Evolutionary conservation across 1,140 invertebrate genomes (phyloP), one percentile per base, ranked within the genome.

Genomic region (Galleria mellonella): DNA sequence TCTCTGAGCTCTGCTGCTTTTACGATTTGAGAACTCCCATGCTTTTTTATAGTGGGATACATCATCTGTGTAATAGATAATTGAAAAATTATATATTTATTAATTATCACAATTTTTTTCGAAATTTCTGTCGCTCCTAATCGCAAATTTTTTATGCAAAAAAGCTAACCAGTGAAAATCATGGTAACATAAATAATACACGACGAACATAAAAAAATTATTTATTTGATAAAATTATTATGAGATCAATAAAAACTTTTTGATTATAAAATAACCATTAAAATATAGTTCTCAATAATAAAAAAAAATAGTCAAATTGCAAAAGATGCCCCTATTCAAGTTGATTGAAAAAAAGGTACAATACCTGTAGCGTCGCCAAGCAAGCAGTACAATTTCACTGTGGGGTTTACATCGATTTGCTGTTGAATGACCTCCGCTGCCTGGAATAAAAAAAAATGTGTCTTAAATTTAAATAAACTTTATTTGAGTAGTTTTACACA

Each of bases 361-460:
- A 35, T 65, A 86, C 86, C 86, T 50, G 88, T 89, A 0, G 90
- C 89, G 70, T 92, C 90, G 10, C 91, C 91, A 5, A 99, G 88
- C 17, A 96, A 89, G 87, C 97, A 98, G 86, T 93, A 95, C 2
- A 99, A 79, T 71, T 94, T 92, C 0, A 96, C 92, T 0, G 94
- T 96, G 43, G 95, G 92, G 36, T 94, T 90, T 47, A 93, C 91
- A 4, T 90, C 87, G 40, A 98, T 77, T 73, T 97, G 92, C 72
- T 96, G 90, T 37, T 91, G 83, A 54, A 98, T 96, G 42, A 98
- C 87, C 77, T 96, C 93, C 15, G 95, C 94, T 7, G 97, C 96
- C 91, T 94, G 69, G 47, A 86, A 86, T 31, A 32, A 9, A 41
- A 30, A 41, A 13, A 29, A 48, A 51, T 14, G 41, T 23, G 17